These are phyloP conservation scores for Margaritifera margaritifera DNA, from an alignment of 2,888 invertebrate genomes.

Conservation along the genomic window DNA sequence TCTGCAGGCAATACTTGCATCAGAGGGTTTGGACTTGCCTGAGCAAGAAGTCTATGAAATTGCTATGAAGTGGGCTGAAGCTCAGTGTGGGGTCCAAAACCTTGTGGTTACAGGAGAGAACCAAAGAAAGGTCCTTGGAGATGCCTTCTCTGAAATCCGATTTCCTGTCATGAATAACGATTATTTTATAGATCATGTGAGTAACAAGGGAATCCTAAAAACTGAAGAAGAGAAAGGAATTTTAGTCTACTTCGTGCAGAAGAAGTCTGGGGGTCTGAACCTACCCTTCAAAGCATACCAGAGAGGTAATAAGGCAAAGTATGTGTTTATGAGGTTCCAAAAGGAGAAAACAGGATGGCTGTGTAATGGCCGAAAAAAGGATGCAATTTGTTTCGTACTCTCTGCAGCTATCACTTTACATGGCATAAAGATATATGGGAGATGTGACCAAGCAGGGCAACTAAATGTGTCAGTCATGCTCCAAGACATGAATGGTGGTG, in stretches of 20 bases:
- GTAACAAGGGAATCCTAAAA: conserved; percentile 25
- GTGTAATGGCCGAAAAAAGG: conserved; percentile 27
- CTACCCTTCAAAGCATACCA: too few relatives aligned
- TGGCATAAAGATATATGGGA: conserved; percentile 25
- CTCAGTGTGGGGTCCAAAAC: conserved; percentile 17
- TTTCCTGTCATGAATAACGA: conserved; percentile 28
- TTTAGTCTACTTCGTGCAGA: conserved; percentile 24
- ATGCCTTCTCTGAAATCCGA: conserved; percentile 19
- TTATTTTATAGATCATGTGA: conserved; percentile 30
- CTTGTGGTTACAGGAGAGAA: conserved; percentile 27
- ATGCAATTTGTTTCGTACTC: conserved; percentile 20
- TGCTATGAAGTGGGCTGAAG: conserved; percentile 24
- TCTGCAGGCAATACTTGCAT: conserved; percentile 18
- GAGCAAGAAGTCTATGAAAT: conserved; percentile 27
- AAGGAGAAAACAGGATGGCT: conserved; percentile 27
- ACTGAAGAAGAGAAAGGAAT: conserved; percentile 27
- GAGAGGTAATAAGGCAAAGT: too few relatives aligned
- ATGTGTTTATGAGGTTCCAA: conserved; percentile 10
- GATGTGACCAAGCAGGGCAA: conserved; percentile 11
- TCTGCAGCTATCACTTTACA: conserved; percentile 20
- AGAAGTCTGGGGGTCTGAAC: conserved; percentile 1
- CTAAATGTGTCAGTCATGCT: conserved; percentile 14
- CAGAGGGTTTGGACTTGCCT: conserved; percentile 23
- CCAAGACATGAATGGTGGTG: conserved; percentile 7
- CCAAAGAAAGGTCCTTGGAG: conserved; percentile 23